Base-by-base conservation (phyloP, 1,140 invertebrate genomes). In the Zaprionus inermis region DNA sequence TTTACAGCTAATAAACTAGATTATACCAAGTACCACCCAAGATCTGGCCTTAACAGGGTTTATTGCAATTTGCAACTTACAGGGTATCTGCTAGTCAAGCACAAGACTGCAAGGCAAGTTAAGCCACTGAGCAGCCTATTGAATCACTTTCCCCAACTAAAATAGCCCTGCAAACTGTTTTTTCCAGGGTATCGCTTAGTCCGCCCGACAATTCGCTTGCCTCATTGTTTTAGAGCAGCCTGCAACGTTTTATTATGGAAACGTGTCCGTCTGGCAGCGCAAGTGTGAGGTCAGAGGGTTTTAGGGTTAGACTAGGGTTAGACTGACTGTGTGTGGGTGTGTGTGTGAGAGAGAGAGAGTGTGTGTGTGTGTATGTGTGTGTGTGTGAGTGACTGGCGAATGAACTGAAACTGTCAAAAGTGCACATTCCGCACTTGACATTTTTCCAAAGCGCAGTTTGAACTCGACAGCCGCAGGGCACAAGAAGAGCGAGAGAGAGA, bases 331-430 rank as follows among this genome's bases (percentile, higher is more conserved):
- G 7, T 32, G 36, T 16, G 20, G 3, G 38, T 34, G 61, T 22
- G 58, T 24, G 38, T 52, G 41, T 12, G 61, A 16, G 20, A 24
- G 20, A 36, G 59, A 22, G 24, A 12, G 36, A 10, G n/a, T 38
- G 63, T 16, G 61, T 34, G 44, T 36, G 30, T 22, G 65, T 14
- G 10, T 5, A 34, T 34, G 52, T 55, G 12, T 12, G 16, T 18
- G 38, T 36, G 36, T 61, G 60, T 71, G 60, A 66, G 20, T 75
- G 80, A 68, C 68, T 78, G 72, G 58, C 79, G 79, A 81, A 81
- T 81, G 83, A 91, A 89, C 85, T 89, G 85, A 91, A 90, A 91
- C 88, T 90, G 88, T 90, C 88, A 90, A 88, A 90, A 90, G 88
- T 90, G 88, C 86, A 90, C 88, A 90, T 90, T 81, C 88, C 88